Base-by-base conservation (phyloP, 2,113 vertebrate genomes). In the Mola mola region DNA sequence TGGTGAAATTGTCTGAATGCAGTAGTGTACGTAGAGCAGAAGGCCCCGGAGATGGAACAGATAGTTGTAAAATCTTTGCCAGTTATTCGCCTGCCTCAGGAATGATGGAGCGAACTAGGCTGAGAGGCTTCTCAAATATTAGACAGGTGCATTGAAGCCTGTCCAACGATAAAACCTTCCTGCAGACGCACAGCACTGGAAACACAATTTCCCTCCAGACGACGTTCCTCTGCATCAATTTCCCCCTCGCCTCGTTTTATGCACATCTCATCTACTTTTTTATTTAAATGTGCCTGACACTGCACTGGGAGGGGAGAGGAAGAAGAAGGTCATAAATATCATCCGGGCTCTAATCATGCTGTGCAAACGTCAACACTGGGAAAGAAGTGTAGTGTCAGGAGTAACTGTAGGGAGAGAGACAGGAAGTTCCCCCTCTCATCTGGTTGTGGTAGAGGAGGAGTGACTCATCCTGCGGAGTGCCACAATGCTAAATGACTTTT, bases 391-490 rank as follows among this genome's bases (percentile, higher is more conserved):
- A 70, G 63, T 55, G 71, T 78, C 66, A 26, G 72, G 73, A 78
- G 69, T 64, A 5, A 33, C 59, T 68, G 78, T 57, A 65, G 66
- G 63, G 83, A 42, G 72, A 71, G 40, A 58, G 59, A 40, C 62
- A 69, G 79, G 81, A 86, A 78, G 78, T 86, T 80, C 80, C 85
- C n/a, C 65, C 37, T 78, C 62, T 79, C 59, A 74, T 87, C 81
- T 79, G 55, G 57, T 55, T 78, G 59, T 60, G 72, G 66, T 49
- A 24, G 68, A 62, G 42, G 52, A 68, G 33, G 47, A 85, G 51
- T 87, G 88, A 91, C 82, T 86, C 81, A 86, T 74, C 53, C 58
- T 26, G 60, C 46, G 82, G 75, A 86, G 65, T 20, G 42, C 71
- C 62, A 50, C 75, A 51, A 60, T 28, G 67, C 69, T 58, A 82